Conservation (phyloP, 2,797 vertebrate species). For the Aquila chrysaetos region DNA sequence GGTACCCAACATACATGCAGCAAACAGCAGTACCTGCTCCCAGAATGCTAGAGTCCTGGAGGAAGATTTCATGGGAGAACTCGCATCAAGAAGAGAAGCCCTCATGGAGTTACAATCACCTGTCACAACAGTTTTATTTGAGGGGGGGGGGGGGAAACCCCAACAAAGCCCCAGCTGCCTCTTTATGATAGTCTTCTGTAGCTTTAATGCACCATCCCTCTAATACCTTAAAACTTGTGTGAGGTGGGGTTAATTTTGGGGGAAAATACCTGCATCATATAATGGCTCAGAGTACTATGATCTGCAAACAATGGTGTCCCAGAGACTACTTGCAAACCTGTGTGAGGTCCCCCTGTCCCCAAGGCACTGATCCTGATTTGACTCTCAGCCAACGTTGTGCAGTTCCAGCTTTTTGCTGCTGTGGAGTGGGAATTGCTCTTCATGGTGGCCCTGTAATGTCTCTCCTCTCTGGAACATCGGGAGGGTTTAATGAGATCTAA, state of each 20-base stretch:
- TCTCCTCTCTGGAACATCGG: not conserved
- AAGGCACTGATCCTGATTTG: not conserved
- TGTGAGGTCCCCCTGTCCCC: not conserved
- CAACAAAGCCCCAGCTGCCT: not conserved
- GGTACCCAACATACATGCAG: fast-evolving
- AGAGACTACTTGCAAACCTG: not conserved
- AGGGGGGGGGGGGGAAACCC: not conserved
- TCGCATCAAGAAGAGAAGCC: fast-evolving
- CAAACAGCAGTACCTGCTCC: not conserved
- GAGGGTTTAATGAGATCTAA: not conserved
- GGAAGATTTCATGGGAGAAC: not conserved
- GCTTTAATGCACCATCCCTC: not conserved
- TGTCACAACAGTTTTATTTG: not conserved
- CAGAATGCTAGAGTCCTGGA: not conserved
- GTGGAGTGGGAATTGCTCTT: not conserved
- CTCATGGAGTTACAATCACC: fast-evolving
- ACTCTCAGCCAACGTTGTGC: not conserved
- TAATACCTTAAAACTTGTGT: not conserved
- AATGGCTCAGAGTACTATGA: not conserved
- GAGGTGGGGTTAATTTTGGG: not conserved
- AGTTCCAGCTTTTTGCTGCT: not conserved
- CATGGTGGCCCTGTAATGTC: not conserved
- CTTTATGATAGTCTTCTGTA: not conserved
- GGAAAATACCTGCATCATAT: not conserved
- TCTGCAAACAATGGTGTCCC: not conserved